These are phyloP conservation scores for Phallusia fumigata DNA, from an alignment of 23 tunicate genomes.

Conservation along the genomic window DNA sequence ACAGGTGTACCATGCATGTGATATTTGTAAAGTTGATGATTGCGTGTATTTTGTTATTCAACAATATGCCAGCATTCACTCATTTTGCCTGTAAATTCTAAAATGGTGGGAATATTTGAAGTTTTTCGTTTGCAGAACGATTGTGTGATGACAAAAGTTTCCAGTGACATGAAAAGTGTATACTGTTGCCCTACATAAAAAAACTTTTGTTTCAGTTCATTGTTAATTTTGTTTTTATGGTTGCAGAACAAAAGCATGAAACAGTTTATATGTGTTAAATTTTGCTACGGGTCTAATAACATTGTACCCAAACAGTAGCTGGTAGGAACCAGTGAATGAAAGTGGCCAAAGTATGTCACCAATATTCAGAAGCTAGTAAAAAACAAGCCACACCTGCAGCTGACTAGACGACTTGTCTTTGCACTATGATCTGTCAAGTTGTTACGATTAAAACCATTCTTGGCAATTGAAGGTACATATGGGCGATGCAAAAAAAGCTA, in stretches of 20 bases:
- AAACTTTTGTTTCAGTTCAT: not conserved
- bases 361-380: not conserved
- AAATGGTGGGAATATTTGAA: slow-evolving; percentile 1
- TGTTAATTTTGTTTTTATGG: not conserved
- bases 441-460: not conserved
- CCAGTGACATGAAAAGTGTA: not conserved
- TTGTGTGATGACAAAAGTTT: not conserved
- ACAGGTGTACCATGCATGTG: too few species aligned
- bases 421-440: not conserved
- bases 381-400: slow-evolving; percentile 13
- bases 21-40: too few species aligned
- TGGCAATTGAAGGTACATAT: not conserved
- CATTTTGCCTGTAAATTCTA: slow-evolving; percentile 13
- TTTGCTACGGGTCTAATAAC: too few species aligned
- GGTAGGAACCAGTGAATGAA: slow-evolving; percentile 8
- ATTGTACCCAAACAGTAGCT: slow-evolving; percentile 15
- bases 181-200: too few species aligned
- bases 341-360: not conserved
- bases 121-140: not conserved
- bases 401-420: not conserved
- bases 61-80: not conserved
- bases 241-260: not conserved
- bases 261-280: slow-evolving; percentile 7
- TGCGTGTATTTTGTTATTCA: too few species aligned
- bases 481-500: not conserved